These are phyloP conservation scores for Argentina silus DNA, from an alignment of 2,797 vertebrate species.

Conservation along the genomic window DNA sequence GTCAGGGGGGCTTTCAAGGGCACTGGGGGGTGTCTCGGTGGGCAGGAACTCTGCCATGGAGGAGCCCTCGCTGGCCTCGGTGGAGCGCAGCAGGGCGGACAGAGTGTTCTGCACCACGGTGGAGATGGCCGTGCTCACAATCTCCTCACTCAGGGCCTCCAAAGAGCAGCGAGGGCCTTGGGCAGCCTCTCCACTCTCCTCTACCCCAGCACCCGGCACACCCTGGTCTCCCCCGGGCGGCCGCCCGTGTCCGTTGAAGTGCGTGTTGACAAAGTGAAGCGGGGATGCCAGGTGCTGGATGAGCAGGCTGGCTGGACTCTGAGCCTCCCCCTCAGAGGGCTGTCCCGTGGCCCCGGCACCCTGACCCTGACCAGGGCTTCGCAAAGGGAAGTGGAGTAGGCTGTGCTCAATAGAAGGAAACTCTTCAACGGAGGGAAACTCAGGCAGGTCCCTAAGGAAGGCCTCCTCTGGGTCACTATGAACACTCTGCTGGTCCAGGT, in stretches of 20 bases:
- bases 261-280: conserved; percentile 97
- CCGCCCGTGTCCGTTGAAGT: conserved; percentile 89
- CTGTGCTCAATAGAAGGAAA: conserved; percentile 78
- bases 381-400: conserved; percentile 72
- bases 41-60: conserved; percentile 74
- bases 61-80: conserved; percentile 79
- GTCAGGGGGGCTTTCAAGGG: conserved; percentile 65
- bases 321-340: conserved; percentile 45
- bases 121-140: conserved; percentile 87
- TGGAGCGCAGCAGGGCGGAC: conserved; percentile 81
- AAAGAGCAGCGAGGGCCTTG: conserved; percentile 75
- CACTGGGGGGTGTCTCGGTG: conserved; percentile 58
- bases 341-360: conserved; percentile 19
- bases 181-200: conserved; percentile 4
- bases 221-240: conserved; percentile 52
- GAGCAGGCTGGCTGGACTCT: conserved; percentile 76
- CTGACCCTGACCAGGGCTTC: conserved; percentile 29
- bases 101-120: conserved; percentile 89
- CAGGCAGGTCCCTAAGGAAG: conserved; percentile 84
- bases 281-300: conserved; percentile 88
- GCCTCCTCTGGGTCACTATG: conserved; percentile 90
- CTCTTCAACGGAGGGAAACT: conserved; percentile 87
- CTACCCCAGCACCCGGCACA: conserved; percentile 29
- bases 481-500: conserved; percentile 93
- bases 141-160: conserved; percentile 87